Conservation (phyloP, 2,113 vertebrate genomes). For the Odontophorus gujanensis region DNA sequence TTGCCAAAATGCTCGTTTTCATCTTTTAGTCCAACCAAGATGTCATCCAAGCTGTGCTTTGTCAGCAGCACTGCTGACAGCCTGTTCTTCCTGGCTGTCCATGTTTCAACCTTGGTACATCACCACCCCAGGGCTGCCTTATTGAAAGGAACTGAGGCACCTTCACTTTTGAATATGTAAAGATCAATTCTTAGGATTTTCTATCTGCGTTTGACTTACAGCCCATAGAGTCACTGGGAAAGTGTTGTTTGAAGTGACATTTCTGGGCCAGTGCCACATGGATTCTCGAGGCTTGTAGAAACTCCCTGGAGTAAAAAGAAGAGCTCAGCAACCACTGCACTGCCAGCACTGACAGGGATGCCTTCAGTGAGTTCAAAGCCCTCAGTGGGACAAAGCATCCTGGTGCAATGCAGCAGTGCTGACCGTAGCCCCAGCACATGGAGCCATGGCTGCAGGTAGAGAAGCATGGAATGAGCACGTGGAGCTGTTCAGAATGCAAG, state of each 20-base stretch:
- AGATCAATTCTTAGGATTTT: not conserved
- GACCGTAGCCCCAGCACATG: not conserved
- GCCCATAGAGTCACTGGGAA: not conserved
- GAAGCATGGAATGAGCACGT: not conserved
- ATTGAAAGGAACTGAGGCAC: not conserved
- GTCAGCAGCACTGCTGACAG: not conserved
- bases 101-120: not conserved
- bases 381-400: not conserved
- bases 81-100: not conserved
- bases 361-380: not conserved
- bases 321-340: not conserved
- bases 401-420: accelerated
- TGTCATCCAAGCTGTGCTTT: not conserved
- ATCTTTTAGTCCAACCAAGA: not conserved
- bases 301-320: not conserved
- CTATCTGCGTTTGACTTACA: not conserved
- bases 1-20: not conserved
- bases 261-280: not conserved
- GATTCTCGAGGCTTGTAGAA: not conserved
- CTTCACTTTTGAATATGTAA: not conserved
- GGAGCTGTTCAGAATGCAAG: accelerated
- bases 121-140: not conserved
- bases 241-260: not conserved
- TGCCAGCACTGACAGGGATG: not conserved
- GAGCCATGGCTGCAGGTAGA: not conserved